Evolutionary conservation across 2,888 invertebrate genomes (phyloP).

Genomic region (Drosophila neoperkinsi): DNA sequence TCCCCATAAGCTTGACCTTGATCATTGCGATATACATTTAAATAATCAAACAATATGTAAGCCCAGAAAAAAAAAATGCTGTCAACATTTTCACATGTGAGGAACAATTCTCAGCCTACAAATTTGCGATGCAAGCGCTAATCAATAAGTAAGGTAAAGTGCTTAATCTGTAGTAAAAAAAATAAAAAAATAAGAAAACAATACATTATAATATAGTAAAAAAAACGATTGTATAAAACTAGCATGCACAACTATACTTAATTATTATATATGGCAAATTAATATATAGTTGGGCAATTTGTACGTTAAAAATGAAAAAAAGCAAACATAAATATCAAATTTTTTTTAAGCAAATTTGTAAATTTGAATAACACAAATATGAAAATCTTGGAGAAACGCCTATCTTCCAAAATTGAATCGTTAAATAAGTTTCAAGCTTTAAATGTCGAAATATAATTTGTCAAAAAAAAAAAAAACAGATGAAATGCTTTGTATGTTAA

Average conservation of each 20-base stretch:
- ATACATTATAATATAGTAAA: neutral
- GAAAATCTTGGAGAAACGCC: neutral
- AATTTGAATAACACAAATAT: neutral
- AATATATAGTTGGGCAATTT: conserved; percentile 6
- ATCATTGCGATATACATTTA: neutral
- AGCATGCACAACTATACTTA: neutral
- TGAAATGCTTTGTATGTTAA: conserved; percentile 5
- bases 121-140: conserved; percentile 8
- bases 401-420: neutral
- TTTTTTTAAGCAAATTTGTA: neutral
- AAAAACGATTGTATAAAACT: conserved; percentile 11
- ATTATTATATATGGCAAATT: neutral
- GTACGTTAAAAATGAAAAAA: neutral
- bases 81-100: neutral
- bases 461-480: neutral
- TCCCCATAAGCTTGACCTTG: neutral
- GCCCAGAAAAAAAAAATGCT: neutral
- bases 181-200: neutral
- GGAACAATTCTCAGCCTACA: conserved; percentile 3
- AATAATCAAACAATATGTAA: neutral
- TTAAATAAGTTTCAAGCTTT: neutral
- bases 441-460: conserved; percentile 1
- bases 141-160: conserved; percentile 14
- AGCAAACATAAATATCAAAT: neutral
- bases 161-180: conserved; percentile 2